Evolutionary conservation across 2,888 invertebrate species (phyloP).

Genomic region (Tetropium fuscum): DNA sequence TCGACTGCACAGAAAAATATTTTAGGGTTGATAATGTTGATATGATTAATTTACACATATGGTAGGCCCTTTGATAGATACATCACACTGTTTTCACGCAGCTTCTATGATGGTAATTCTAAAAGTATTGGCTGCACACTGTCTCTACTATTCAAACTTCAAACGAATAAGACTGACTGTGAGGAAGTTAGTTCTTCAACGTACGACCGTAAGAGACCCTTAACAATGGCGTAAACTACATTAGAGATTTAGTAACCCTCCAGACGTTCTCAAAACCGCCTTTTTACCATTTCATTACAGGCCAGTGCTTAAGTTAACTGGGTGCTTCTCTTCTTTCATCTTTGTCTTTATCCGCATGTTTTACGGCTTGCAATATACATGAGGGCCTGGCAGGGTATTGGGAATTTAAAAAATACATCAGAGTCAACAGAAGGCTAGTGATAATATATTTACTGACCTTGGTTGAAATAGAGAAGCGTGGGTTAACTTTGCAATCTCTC

Average conservation of each 20-base stretch:
- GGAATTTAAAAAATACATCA: neutral
- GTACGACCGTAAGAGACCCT: no score
- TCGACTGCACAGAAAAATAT: no score
- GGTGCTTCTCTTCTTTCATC: neutral
- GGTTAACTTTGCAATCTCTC: neutral
- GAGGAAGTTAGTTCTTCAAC: no score
- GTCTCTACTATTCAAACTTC: no score
- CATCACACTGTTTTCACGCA: no score
- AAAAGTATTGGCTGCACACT: no score
- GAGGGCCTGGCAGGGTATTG: neutral
- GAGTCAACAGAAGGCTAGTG: conserved; percentile 5
- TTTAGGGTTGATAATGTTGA: no score
- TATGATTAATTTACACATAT: no score
- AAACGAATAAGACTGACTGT: no score
- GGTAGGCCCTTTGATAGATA: no score
- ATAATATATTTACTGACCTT: conserved; percentile 10
- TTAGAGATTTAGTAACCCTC: neutral
- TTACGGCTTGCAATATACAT: neutral
- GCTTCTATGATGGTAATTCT: no score
- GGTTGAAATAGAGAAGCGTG: neutral
- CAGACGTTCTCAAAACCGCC: neutral
- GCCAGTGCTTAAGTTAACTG: no score
- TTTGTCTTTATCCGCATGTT: neutral
- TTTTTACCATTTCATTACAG: conserved; percentile 1
- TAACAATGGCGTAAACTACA: neutral